Base-by-base conservation (phyloP, 1,140 invertebrate genomes). In the Ganaspis sp. region DNA sequence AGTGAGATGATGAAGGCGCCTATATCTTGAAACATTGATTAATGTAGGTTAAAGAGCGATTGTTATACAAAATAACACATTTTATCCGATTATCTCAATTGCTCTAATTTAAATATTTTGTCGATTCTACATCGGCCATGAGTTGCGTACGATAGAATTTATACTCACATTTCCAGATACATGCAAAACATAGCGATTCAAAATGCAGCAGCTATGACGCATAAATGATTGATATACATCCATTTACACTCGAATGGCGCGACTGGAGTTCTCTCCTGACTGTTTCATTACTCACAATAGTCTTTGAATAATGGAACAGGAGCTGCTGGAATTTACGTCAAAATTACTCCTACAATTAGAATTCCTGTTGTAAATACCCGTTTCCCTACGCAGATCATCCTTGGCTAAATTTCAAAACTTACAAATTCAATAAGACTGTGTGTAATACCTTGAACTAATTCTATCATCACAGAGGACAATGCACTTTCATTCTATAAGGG, bases 301-400 rank as follows among this genome's bases (percentile, higher is more conserved):
- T 49, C 45, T 49, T 49, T 49, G 45, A 49, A 49, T 49, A 49
- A 49, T 49, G 45, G 45, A 49, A 49, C 45, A 49, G 15, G 45
- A 49, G 45, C 15, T 3, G 17, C 45, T 49, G 17, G 45, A 49
- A 17, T 49, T 49, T 15, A 49, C 45, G 45, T n/a, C 17, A n/a
- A 49, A 49, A 49, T 49, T 2, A 49, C 17, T 49, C 45, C 17
- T 49, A 49, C 45, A 49, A 49, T 49, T 49, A 49, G 6, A 49
- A n/a, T n/a, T 17, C 45, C 15, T 6, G n/a, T 49, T 49, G 11
- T 15, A 49, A 49, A 49, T 17, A 49, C 45, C 17, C n/a, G 15
- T 17, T 49, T 6, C 17, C n/a, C 45, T 5, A 49, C 45, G 15
- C 15, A 17, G 45, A 49, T 49, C 4, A 0, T 45, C 12, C 6